Base-by-base conservation (phyloP, 1,140 invertebrate genomes). In the Bicyclus anynana region DNA sequence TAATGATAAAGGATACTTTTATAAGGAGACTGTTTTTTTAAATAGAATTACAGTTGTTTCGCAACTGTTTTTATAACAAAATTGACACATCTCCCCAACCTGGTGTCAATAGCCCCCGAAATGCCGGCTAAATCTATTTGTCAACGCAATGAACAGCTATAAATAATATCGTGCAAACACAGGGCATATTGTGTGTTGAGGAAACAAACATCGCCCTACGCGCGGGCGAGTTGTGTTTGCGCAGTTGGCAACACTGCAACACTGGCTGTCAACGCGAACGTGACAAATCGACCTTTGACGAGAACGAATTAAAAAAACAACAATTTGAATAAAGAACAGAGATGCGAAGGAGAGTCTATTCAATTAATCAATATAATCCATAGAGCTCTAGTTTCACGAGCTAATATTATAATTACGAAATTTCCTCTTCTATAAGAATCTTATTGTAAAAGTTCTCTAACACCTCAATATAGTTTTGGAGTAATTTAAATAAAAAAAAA, bases 121-220 rank as follows among this genome's bases (percentile, higher is more conserved):
- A 72, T 72, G 52, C 69, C 29, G 44, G 55, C 27, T 21, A 59
- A 65, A 72, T 72, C 67, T 72, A 72, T 72, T 72, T 72, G 69
- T 69, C 69, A 62, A 49, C 47, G 66, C 63, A 65, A 55, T 67
- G 67, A 70, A 70, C 54, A 63, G 63, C 69, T 53, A 72, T 72
- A 72, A 72, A 72, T 72, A 72, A 69, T 69, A 67, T 69, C 66
- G 52, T 27, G 62, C 59, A 67, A 67, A 70, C 66, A 69, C 21
- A 35, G 54, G 35, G 47, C 63, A 64, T 64, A 69, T 62, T 66
- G 66, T 72, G 69, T 53, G 35, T 56, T 59, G 63, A 64, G 67
- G n/a, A 70, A 69, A 72, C 69, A 72, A 72, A 72, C 69, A 72
- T 53, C 62, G 63, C 66, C 69, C 62, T 60, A 56, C 47, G 21